Evolutionary conservation across 1,140 invertebrate species (phyloP).

Genomic region (Acromyrmex heyeri): DNA sequence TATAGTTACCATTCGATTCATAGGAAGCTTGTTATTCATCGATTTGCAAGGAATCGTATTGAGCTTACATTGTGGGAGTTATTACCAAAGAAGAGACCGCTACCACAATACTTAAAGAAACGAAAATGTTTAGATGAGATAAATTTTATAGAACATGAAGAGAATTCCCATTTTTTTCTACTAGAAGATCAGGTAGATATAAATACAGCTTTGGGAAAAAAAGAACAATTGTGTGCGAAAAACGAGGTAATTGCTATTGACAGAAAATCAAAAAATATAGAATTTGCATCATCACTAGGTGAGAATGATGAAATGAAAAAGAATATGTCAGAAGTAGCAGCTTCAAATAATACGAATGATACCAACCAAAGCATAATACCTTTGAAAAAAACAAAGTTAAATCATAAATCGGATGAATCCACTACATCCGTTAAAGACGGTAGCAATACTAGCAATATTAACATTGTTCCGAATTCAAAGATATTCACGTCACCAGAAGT

Average conservation of each 20-base stretch:
- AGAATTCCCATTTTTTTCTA: background rate
- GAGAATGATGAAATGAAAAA: background rate
- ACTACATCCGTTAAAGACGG: too few species aligned
- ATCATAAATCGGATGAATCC: background rate
- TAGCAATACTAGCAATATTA: too few species aligned
- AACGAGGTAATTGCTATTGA: background rate
- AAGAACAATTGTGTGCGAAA: background rate
- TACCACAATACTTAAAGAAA: background rate
- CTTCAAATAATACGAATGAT: background rate
- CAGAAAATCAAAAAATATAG: background rate
- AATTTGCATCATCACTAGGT: background rate
- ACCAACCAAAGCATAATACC: background rate
- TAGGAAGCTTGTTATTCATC: conserved; percentile 45
- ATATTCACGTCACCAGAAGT: background rate
- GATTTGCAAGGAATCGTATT: conserved; percentile 58
- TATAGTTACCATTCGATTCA: conserved; percentile 49
- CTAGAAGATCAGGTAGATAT: background rate
- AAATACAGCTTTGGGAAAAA: too few species aligned
- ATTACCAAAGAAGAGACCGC: conserved; percentile 38
- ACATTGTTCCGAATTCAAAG: background rate
- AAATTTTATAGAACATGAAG: background rate
- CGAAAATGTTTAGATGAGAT: background rate
- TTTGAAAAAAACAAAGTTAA: background rate
- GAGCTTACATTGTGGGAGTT: conserved; percentile 73
- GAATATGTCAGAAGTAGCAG: background rate